Conservation (phyloP, 1,140 invertebrate genomes). For the Drosophila erecta region DNA sequence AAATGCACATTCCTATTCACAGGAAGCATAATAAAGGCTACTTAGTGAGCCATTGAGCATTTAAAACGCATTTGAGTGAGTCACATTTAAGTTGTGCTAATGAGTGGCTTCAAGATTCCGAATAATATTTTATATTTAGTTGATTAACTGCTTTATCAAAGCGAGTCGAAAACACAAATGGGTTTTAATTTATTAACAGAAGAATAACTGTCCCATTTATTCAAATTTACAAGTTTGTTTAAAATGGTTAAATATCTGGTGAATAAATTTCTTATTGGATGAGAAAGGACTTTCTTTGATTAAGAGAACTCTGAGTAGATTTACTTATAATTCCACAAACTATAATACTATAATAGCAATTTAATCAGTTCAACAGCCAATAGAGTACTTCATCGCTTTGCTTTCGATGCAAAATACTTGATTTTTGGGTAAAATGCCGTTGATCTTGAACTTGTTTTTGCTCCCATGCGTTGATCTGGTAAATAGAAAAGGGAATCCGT, state of each 20-base stretch:
- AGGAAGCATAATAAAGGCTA: conserved; percentile 38
- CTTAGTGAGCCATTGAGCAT: conserved; percentile 19
- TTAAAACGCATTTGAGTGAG: conserved; percentile 1
- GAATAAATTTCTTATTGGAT: too few species aligned
- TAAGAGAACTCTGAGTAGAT: too few species aligned
- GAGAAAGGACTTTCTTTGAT: too few species aligned
- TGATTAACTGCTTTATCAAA: too few species aligned
- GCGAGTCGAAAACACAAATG: too few species aligned
- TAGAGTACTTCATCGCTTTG: neutral
- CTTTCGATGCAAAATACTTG: neutral
- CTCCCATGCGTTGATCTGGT: conserved; percentile 6
- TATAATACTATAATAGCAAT: too few species aligned
- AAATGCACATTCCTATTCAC: conserved; percentile 31
- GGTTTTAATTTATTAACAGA: too few species aligned
- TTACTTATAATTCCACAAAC: too few species aligned
- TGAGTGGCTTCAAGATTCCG: neutral
- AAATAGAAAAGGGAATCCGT: neutral
- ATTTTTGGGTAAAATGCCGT: neutral
- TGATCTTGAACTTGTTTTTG: conserved; percentile 24
- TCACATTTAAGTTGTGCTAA: neutral
- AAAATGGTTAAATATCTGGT: neutral
- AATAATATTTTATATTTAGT: too few species aligned
- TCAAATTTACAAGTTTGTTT: too few species aligned
- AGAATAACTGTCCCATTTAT: too few species aligned
- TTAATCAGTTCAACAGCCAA: too few species aligned